These are phyloP conservation scores for Castor canadensis DNA, from an alignment of 2,113 vertebrate genomes.

Conservation along the genomic window DNA sequence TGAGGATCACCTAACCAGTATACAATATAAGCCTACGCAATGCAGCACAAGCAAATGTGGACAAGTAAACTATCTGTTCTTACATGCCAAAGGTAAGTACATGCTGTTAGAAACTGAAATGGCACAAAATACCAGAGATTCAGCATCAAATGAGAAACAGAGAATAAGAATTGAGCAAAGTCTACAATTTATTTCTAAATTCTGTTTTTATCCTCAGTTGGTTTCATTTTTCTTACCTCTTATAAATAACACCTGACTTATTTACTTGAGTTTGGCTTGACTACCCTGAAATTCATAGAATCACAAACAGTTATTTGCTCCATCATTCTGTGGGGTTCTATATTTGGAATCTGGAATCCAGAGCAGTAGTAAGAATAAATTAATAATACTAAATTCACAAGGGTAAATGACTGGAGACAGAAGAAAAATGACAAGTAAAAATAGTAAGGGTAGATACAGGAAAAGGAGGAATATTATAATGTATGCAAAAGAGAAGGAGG, in stretches of 20 bases:
- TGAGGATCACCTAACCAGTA: no score
- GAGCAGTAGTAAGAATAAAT: background rate
- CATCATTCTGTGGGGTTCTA: background rate
- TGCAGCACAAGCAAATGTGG: fast-evolving
- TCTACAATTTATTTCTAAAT: fast-evolving
- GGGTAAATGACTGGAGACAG: background rate
- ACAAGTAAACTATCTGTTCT: background rate
- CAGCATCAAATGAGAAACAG: background rate
- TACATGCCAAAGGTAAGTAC: background rate
- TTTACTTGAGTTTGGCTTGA: background rate
- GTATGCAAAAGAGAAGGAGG: background rate
- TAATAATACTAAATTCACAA: background rate
- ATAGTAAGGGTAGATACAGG: background rate
- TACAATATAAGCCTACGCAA: no score
- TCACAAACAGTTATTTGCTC: background rate
- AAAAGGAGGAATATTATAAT: background rate
- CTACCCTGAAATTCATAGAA: background rate
- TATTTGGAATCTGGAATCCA: background rate
- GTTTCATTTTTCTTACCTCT: background rate
- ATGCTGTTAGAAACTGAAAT: background rate
- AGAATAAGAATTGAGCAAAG: background rate
- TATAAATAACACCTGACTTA: background rate
- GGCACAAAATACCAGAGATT: background rate
- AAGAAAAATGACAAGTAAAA: background rate
- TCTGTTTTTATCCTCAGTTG: background rate